Base-by-base conservation (phyloP, 2,797 vertebrate genomes). In the Atherinosoma microstoma region DNA sequence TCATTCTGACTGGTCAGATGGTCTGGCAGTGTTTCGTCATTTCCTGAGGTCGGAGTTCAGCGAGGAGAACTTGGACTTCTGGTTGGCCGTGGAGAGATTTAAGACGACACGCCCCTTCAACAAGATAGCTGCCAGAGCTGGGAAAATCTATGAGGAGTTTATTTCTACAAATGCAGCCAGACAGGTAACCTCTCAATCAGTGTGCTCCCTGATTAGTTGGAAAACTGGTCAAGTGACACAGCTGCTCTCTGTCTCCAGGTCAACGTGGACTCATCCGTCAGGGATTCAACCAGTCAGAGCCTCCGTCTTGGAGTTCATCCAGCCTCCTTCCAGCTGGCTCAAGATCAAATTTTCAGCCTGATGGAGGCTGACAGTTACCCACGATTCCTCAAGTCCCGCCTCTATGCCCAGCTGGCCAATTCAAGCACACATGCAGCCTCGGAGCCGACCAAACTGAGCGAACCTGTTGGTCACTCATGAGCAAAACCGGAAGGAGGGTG, bases 11-110 rank as follows among this genome's bases (percentile, higher is more conserved):
- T 83, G 66, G 40, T 79, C 87, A 99, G 98, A 97, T 0, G 98
- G 98, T 1, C 83, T 97, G 27, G 94, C 95, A 0, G 95, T 97
- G 76, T 99, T 99, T 87, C 95, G 96, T 61, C 94, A 96, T 79
- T 99, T 99, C 84, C 94, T 99, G 75, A 95, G 94, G 76, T 97
- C 96, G 0, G 98, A 99, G 88, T 99, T 98, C 87, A 98, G 97
- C 0, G 97, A 99, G 79, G 98, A 99, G 92, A 99, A 99, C 88
- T 89, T 99, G 72, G 98, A 99, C 85, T 99, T 99, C 92, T 99
- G 97, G 97, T 91, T 98, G 90, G 97, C 97, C 1, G 98, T 96
- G 3, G 97, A 98, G 87, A 96, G 95, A 78, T 99, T 96, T 92
- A 97, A 95, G 81, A 96, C 90, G 73, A 95, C 95, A 78, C 94